Evolutionary conservation across 1,140 invertebrate species (phyloP).

Genomic region (Diabrotica virgifera): DNA sequence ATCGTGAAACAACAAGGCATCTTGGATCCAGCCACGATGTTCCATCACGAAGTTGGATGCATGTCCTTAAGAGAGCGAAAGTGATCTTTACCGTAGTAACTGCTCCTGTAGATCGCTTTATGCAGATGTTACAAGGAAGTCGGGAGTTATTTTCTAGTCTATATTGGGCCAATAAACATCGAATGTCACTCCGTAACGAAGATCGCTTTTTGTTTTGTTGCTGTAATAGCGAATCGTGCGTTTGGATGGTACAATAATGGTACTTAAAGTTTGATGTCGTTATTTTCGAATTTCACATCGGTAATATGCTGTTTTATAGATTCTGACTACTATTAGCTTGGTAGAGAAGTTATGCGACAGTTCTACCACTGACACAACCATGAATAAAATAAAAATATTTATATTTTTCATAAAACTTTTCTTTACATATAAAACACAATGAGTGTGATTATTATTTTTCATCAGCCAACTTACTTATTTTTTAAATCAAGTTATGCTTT

Average conservation of each 20-base stretch:
- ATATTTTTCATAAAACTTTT: no score
- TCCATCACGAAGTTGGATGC: slow-evolving; percentile 3
- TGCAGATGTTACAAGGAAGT: slow-evolving; percentile 7
- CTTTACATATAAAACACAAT: no score
- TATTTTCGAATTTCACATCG: background rate
- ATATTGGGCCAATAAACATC: background rate
- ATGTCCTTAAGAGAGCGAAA: background rate
- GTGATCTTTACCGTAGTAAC: slow-evolving; percentile 9
- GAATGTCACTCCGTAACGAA: background rate
- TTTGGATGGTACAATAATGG: background rate
- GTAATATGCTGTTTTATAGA: no score
- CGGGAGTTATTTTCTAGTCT: slow-evolving; percentile 6
- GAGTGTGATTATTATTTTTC: no score
- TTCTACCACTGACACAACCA: no score
- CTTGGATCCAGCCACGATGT: slow-evolving; percentile 4
- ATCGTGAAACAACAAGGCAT: slow-evolving; percentile 1
- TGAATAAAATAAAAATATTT: no score
- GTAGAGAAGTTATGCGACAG: no score
- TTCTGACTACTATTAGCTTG: no score
- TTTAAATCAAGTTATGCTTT: no score
- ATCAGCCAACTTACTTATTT: no score
- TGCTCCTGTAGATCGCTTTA: slow-evolving; percentile 8
- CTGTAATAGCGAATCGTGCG: slow-evolving; percentile 1
- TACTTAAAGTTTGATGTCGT: background rate
- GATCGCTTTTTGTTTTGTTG: background rate